phyloP scores from a whole-genome alignment of 2,113 vertebrate genomes.

The Notechis scutatus region DNA sequence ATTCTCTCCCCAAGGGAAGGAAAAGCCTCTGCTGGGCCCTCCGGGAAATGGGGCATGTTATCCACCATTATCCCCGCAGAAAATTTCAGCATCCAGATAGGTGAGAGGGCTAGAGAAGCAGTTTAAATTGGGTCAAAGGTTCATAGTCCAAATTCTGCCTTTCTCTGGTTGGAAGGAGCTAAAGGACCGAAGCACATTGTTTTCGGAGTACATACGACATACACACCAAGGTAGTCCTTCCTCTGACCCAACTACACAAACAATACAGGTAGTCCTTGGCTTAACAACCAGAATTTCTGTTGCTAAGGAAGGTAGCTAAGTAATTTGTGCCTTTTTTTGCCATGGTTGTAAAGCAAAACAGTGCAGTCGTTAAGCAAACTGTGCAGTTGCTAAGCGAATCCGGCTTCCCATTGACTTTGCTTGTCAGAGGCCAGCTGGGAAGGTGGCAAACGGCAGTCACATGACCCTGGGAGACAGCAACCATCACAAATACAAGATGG shows the following conservation, averaged over 20 bases:
- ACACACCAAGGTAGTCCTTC: not conserved
- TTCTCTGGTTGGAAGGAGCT: not conserved
- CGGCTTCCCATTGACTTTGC: no score
- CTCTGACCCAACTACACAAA: not conserved
- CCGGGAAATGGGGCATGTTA: not conserved
- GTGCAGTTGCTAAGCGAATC: no score
- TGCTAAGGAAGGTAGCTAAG: no score
- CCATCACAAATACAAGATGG: no score
- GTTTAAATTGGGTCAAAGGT: not conserved
- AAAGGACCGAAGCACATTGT: not conserved
- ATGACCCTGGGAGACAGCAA: no score
- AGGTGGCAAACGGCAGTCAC: no score
- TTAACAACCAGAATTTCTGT: no score
- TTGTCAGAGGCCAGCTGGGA: no score
- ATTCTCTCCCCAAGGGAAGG: not conserved
- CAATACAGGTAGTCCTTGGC: no score
- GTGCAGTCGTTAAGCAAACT: no score
- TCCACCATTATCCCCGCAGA: not conserved
- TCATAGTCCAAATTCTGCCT: not conserved
- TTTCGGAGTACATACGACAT: not conserved
- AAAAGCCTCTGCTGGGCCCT: not conserved
- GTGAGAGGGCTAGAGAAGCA: not conserved
- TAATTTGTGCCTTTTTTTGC: no score
- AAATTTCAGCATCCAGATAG: not conserved
- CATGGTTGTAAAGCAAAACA: no score